Evolutionary conservation across 2,797 vertebrate species (phyloP).

Genomic region (Danio kyathit): DNA sequence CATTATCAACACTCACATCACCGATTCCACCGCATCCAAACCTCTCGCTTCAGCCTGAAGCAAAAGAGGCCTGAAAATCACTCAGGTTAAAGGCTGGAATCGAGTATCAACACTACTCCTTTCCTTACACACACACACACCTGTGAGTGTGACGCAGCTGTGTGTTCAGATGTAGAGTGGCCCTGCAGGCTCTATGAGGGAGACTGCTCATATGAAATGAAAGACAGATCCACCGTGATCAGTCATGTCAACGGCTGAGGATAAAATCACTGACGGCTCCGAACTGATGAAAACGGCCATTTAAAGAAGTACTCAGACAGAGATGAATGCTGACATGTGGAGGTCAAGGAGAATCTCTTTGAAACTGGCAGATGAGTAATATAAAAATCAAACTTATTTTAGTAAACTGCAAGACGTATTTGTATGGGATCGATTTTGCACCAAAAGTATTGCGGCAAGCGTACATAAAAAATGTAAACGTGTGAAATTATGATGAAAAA

Average conservation of each 20-base stretch:
- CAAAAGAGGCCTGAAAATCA: not conserved
- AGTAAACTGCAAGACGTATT: no score
- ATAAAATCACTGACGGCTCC: not conserved
- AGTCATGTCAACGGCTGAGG: constrained; percentile 12
- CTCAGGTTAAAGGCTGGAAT: constrained; percentile 14
- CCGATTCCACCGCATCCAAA: not conserved
- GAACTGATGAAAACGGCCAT: constrained; percentile 13
- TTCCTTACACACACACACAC: constrained; percentile 23
- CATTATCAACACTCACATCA: constrained; percentile 66
- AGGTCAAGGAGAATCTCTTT: constrained; percentile 7
- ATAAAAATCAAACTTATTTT: no score
- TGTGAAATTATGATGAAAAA: no score
- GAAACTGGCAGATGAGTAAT: not conserved
- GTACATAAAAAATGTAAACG: no score
- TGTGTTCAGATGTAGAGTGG: constrained; percentile 30
- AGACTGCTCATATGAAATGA: constrained; percentile 35
- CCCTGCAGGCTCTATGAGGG: constrained; percentile 41
- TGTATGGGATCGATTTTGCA: no score
- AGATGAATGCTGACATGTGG: constrained; percentile 25
- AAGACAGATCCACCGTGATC: constrained; percentile 23
- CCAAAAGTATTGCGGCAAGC: no score
- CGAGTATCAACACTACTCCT: constrained; percentile 16
- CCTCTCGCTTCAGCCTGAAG: not conserved
- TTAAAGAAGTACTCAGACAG: constrained; percentile 9
- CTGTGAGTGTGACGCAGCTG: constrained; percentile 47